Conservation (phyloP, 2,888 invertebrate species). For the Cyclophora albipunctata region DNA sequence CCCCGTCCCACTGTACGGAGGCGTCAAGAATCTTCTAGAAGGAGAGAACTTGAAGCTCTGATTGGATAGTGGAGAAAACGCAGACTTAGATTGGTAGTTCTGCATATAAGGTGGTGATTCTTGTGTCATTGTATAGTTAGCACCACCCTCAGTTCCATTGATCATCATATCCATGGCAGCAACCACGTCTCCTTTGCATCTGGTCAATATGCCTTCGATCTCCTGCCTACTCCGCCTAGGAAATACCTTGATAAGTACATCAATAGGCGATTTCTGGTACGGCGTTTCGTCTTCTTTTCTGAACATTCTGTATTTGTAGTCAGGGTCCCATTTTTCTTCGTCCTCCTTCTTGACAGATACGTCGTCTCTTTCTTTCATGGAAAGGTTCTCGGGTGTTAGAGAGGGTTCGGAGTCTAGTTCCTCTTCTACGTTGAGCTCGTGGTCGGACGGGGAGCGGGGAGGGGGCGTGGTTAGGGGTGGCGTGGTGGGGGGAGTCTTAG, state of each 20-base stretch:
- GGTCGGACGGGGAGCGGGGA: slow-evolving; percentile 65
- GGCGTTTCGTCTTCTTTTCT: slow-evolving; percentile 43
- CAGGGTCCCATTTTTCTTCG: slow-evolving; percentile 62
- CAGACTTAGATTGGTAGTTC: slow-evolving; percentile 78
- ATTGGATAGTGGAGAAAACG: slow-evolving; percentile 83
- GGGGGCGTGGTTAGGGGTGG: slow-evolving; percentile 54
- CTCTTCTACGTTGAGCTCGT: slow-evolving; percentile 74
- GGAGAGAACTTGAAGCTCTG: slow-evolving; percentile 79
- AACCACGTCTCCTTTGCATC: slow-evolving; percentile 91
- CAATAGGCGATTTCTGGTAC: slow-evolving; percentile 83
- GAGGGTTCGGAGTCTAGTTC: slow-evolving; percentile 72
- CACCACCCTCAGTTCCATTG: slow-evolving; percentile 69
- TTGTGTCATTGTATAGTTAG: slow-evolving; percentile 54
- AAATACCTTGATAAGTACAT: slow-evolving; percentile 91
- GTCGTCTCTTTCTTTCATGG: slow-evolving; percentile 80
- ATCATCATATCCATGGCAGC: slow-evolving; percentile 95
- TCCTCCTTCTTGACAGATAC: slow-evolving; percentile 66
- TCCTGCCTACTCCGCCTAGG: slow-evolving; percentile 90
- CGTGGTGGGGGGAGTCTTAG: slow-evolving; percentile 49
- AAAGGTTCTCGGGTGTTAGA: slow-evolving; percentile 86
- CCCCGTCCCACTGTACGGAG: slow-evolving; percentile 88
- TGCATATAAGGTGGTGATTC: slow-evolving; percentile 64
- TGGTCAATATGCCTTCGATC: slow-evolving; percentile 88
- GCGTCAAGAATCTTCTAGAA: slow-evolving; percentile 86
- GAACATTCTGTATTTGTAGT: slow-evolving; percentile 63